Percentiles rank a stretch among this genome's conserved stretches.
phyloP scores from a whole-genome alignment of 2,797 vertebrate genomes.

The Champsocephalus esox region DNA sequence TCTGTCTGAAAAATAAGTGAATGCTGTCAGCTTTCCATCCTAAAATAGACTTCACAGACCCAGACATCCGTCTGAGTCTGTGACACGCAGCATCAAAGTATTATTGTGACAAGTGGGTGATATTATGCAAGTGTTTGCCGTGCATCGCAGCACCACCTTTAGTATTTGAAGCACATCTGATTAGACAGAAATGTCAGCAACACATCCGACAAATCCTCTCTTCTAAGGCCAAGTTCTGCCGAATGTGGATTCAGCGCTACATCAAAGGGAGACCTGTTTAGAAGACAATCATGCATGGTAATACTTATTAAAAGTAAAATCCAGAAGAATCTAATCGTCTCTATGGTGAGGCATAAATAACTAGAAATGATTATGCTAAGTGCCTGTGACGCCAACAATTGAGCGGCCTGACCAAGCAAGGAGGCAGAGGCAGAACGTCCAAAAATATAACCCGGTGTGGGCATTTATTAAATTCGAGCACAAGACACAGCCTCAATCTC shows the following conservation, averaged over 20 bases:
- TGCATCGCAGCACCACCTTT: slow-evolving; percentile 32
- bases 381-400: neutral
- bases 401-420: too few species aligned
- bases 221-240: slow-evolving; percentile 35
- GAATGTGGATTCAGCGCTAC: slow-evolving; percentile 35
- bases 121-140: slow-evolving; percentile 44
- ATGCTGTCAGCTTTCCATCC: slow-evolving; percentile 38
- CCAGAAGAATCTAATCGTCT: neutral
- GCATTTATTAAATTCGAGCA: too few species aligned
- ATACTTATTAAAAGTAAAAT: neutral
- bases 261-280: slow-evolving; percentile 39
- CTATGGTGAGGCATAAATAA: slow-evolving; percentile 6
- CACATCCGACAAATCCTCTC: slow-evolving; percentile 35
- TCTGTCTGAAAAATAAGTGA: slow-evolving; percentile 28
- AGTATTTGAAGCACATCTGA: slow-evolving; percentile 55
- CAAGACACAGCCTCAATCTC: too few species aligned
- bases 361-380: neutral
- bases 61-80: slow-evolving; percentile 20
- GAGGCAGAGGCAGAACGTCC: too few species aligned
- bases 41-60: slow-evolving; percentile 44
- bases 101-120: slow-evolving; percentile 37
- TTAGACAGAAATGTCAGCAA: slow-evolving; percentile 46
- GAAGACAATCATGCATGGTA: neutral
- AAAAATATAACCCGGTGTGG: too few species aligned
- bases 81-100: slow-evolving; percentile 28